Evolutionary conservation across 2,797 vertebrate genomes (phyloP).

Genomic region (Strix occidentalis): DNA sequence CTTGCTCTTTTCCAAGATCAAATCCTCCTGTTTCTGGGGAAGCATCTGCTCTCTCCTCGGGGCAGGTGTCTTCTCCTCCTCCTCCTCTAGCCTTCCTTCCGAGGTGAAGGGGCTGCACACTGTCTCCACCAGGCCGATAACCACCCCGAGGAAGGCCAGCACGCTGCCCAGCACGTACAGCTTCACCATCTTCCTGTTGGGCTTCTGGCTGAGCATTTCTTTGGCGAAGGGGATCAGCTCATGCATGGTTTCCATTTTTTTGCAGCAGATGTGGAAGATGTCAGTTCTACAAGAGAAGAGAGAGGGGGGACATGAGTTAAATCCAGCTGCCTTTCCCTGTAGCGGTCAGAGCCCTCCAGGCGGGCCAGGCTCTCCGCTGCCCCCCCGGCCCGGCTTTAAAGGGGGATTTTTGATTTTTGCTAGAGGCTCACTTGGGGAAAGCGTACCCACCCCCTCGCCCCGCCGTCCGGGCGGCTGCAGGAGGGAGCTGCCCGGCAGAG

Average conservation of each 20-base stretch:
- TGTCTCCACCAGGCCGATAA: conserved; percentile 84
- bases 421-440: neutral
- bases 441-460: fast-evolving
- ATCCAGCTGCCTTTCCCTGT: neutral
- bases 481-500: neutral
- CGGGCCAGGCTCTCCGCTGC: neutral
- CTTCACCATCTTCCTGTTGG: conserved; percentile 82
- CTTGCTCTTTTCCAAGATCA: conserved; percentile 48
- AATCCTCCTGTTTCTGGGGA: neutral
- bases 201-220: conserved; percentile 83
- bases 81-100: conserved; percentile 57
- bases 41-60: neutral
- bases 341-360: fast-evolving
- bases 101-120: conserved; percentile 82
- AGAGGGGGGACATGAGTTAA: neutral
- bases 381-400: neutral
- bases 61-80: neutral
- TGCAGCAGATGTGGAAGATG: neutral
- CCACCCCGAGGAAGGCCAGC: conserved; percentile 83
- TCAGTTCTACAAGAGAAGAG: neutral
- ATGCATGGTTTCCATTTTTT: conserved; percentile 80
- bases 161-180: conserved; percentile 89
- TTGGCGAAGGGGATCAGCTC: conserved; percentile 88
- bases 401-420: fast-evolving
- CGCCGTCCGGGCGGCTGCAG: fast-evolving